phyloP scores from a whole-genome alignment of 2,113 vertebrate genomes.

The Silurus asotus region DNA sequence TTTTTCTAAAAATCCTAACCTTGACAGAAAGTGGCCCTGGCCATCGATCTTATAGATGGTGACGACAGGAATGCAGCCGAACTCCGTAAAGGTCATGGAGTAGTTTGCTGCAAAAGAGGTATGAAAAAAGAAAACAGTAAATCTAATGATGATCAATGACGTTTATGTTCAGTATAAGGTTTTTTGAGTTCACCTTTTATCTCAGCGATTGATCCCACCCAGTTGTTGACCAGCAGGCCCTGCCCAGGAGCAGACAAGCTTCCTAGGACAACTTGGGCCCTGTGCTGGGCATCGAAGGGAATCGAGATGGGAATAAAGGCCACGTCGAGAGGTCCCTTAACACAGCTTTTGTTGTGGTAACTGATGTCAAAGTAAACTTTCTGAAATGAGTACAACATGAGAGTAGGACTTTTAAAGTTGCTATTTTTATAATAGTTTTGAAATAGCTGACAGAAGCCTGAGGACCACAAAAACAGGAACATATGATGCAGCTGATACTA shows the following conservation, averaged over 20 bases:
- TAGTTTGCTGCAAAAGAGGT: constrained; percentile 43
- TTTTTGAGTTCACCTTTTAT: constrained; percentile 32
- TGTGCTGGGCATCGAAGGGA: constrained; percentile 47
- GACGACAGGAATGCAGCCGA: constrained; percentile 55
- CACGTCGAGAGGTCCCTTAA: constrained; percentile 34
- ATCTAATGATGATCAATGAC: background rate
- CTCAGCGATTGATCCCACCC: constrained; percentile 37
- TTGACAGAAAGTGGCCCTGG: constrained; percentile 25
- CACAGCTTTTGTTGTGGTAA: constrained; percentile 54
- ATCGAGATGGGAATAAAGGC: constrained; percentile 46
- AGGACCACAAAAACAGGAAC: too few relatives aligned
- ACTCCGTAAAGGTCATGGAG: constrained; percentile 47
- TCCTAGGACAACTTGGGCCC: constrained; percentile 47
- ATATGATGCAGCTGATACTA: too few relatives aligned
- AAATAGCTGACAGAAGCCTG: too few relatives aligned
- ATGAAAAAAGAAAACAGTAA: background rate
- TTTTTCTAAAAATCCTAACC: constrained; percentile 41
- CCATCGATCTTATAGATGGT: constrained; percentile 5
- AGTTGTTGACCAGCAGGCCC: constrained; percentile 55
- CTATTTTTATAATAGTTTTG: background rate
- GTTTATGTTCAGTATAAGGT: background rate
- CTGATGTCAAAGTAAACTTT: constrained; percentile 46
- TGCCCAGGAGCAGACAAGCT: constrained; percentile 48
- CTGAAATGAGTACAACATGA: constrained; percentile 35
- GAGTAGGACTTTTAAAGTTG: background rate